Base-by-base conservation (phyloP, 1,140 invertebrate genomes). In the Agrilus planipennis region DNA sequence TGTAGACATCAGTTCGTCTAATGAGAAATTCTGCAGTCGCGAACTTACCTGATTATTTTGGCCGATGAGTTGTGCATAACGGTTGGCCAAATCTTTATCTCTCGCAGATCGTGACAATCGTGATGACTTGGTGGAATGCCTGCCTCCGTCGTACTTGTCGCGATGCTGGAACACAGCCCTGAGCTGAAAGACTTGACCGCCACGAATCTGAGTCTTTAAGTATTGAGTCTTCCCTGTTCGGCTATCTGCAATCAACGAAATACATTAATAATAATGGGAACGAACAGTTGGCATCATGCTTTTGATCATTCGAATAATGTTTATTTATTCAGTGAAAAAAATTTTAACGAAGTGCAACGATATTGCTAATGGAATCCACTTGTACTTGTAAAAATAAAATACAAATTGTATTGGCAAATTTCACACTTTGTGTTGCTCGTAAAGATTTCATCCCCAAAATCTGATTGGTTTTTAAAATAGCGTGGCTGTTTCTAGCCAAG, bases 51-150 rank as follows among this genome's bases (percentile, higher is more conserved):
- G 55, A 53, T 58, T 58, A 37, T 32, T 54, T 46, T 56, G 49
- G 41, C 53, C 51, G 28, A 56, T 50, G 29, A 58, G 34, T 47
- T 58, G 55, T 32, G 64, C 69, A 62, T 71, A 61, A 64, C 60
- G 42, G 61, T 70, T 58, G 2, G 52, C 47, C 25, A 58, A 41
- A 37, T 58, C 55, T 39, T 52, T 54, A 36, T 58, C 55, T 27
- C 55, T 27, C 4, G 49, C 41, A 9, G 51, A 47, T 19, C 50
- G 39, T 5, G 50, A 51, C 22, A 58, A 41, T 17, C 45, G 31
- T 1, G 46, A 51, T 7, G 50, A 51, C 34, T 50, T 50, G 6
- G 54, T 54, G 3, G 53, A 54, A 41, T 46, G 45, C 23, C 47
- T 41, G 16, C 53, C 49, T 21, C 36, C 40, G 12, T 54, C 51